phyloP scores from a whole-genome alignment of 2,113 vertebrate species.

The Herpetotheres cachinnans region DNA sequence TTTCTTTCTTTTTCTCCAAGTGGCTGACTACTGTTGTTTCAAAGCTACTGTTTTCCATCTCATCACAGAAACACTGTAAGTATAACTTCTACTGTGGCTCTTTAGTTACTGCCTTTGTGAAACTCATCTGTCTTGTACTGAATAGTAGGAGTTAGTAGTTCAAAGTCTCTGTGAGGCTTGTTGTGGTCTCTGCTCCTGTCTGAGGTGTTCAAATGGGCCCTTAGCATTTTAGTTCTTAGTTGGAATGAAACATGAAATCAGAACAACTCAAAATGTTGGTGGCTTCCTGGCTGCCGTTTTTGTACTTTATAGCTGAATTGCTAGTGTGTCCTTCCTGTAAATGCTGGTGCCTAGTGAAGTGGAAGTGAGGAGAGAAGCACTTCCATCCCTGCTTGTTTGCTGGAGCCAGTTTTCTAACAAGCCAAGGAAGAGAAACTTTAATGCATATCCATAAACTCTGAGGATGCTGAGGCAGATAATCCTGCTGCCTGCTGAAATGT shows the following conservation, averaged over 20 bases:
- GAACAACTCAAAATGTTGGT: neutral
- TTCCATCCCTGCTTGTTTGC: neutral
- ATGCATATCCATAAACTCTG: neutral
- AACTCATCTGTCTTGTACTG: neutral
- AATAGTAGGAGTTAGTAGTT: neutral
- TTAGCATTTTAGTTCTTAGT: neutral
- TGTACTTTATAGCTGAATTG: neutral
- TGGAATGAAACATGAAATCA: neutral
- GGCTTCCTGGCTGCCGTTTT: neutral
- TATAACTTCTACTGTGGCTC: neutral
- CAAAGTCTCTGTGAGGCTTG: neutral
- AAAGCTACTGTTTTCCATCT: neutral
- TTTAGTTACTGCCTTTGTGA: neutral
- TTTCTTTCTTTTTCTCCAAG: neutral
- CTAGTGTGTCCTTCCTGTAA: neutral
- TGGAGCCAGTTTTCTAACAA: neutral
- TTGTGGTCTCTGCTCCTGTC: neutral
- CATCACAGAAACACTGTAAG: slow-evolving; percentile 20
- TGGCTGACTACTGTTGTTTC: neutral
- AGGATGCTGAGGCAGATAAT: neutral
- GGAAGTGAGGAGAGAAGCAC: neutral
- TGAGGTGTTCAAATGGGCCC: neutral
- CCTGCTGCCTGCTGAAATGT: neutral
- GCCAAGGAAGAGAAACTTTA: neutral
- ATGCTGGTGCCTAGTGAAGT: neutral